These are phyloP conservation scores for Coptodon rendalli DNA, from an alignment of 2,113 vertebrate genomes.

Conservation along the genomic window DNA sequence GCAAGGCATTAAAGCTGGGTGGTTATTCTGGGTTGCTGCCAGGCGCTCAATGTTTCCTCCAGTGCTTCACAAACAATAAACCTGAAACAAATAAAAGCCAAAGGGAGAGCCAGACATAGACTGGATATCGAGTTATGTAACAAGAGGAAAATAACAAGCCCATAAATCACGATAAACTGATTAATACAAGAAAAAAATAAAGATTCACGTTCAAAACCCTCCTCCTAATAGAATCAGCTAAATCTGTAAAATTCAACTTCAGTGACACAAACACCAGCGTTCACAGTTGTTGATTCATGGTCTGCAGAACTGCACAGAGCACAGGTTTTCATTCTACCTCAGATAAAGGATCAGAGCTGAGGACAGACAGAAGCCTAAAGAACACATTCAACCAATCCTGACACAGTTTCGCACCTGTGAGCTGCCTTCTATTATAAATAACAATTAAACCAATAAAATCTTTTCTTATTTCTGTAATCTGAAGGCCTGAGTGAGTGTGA, in stretches of 20 bases:
- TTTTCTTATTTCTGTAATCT: background rate
- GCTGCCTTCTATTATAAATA: background rate
- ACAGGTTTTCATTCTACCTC: background rate
- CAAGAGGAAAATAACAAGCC: background rate
- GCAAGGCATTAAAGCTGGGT: background rate
- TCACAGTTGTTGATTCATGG: background rate
- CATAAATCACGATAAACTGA: background rate
- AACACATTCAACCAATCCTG: background rate
- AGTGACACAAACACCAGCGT: background rate
- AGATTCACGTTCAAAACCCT: background rate
- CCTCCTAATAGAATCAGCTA: background rate
- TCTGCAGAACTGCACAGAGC: fast-evolving
- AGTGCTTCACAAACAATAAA: constrained; percentile 3
- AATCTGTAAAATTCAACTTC: background rate
- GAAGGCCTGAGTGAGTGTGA: background rate
- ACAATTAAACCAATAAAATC: background rate
- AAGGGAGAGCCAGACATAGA: background rate
- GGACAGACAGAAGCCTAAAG: background rate
- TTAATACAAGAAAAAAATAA: background rate
- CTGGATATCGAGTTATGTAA: background rate
- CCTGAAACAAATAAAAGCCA: constrained; percentile 13
- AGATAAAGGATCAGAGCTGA: background rate
- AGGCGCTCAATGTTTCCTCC: constrained; percentile 15
- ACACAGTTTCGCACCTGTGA: background rate
- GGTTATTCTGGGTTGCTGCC: constrained; percentile 5